Conservation (phyloP, 1,140 invertebrate genomes). For the Epicauta chinensis region DNA sequence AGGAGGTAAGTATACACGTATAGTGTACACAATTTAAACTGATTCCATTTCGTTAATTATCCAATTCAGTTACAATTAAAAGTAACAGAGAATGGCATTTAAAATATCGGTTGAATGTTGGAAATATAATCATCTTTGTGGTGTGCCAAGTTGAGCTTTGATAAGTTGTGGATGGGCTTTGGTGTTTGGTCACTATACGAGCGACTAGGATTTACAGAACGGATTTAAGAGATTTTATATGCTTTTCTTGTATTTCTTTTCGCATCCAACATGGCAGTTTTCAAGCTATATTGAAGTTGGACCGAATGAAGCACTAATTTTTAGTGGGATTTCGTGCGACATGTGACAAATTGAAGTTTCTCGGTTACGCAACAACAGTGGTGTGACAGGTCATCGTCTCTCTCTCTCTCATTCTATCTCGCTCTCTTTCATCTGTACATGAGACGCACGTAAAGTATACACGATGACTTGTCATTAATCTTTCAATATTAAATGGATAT, state of each 20-base stretch:
- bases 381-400: slow-evolving; percentile 5
- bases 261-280: slow-evolving; percentile 16
- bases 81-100: too few relatives aligned
- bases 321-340: slow-evolving; percentile 16
- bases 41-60: too few relatives aligned
- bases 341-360: slow-evolving; percentile 17
- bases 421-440: too few relatives aligned
- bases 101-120: too few relatives aligned
- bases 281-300: slow-evolving; percentile 17
- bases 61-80: too few relatives aligned
- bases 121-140: slow-evolving; percentile 1
- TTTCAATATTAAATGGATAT: too few relatives aligned
- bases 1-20: slow-evolving; percentile 57
- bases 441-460: too few relatives aligned
- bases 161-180: slow-evolving; percentile 25
- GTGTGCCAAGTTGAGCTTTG: slow-evolving; percentile 13
- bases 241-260: slow-evolving; percentile 24
- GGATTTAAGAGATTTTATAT: slow-evolving; percentile 23
- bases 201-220: slow-evolving; percentile 16
- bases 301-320: slow-evolving; percentile 18
- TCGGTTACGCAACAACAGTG: neutral
- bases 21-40: too few relatives aligned
- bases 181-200: slow-evolving; percentile 20
- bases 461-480: too few relatives aligned
- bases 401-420: too few relatives aligned